phyloP scores from a whole-genome alignment of 2,797 vertebrate species.

The Chiroxiphia lanceolata region DNA sequence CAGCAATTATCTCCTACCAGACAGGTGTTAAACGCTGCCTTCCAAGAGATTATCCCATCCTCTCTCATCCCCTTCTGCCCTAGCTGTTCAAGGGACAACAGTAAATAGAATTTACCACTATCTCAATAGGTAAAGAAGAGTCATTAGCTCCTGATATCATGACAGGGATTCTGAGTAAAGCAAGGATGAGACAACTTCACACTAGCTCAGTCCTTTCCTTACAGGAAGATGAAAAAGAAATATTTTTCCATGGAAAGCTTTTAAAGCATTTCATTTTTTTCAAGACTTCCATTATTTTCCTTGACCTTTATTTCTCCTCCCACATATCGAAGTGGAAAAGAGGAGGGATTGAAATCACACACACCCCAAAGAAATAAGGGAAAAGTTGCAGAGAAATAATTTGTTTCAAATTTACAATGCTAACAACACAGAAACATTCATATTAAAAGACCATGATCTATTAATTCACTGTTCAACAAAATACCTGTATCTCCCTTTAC shows the following conservation, averaged over 20 bases:
- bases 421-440: background rate
- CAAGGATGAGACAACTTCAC: background rate
- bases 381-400: background rate
- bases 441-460: background rate
- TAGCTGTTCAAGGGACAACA: background rate
- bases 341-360: background rate
- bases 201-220: background rate
- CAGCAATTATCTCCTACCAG: slow-evolving; percentile 33
- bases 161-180: background rate
- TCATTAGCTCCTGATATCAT: background rate
- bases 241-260: background rate
- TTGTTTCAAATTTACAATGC: background rate
- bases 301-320: background rate
- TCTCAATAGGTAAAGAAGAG: background rate
- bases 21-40: slow-evolving; percentile 28
- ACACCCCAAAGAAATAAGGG: rapidly evolving
- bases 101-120: slow-evolving; percentile 27
- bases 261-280: background rate
- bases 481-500: background rate
- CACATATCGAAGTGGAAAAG: background rate
- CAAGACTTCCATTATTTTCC: background rate
- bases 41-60: slow-evolving; percentile 42
- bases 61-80: slow-evolving; percentile 4
- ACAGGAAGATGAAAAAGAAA: background rate
- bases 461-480: background rate